Evolutionary conservation across 2,888 invertebrate species (phyloP), one percentile per base, ranked within the genome.

Genomic region (Notodonta ziczac): DNA sequence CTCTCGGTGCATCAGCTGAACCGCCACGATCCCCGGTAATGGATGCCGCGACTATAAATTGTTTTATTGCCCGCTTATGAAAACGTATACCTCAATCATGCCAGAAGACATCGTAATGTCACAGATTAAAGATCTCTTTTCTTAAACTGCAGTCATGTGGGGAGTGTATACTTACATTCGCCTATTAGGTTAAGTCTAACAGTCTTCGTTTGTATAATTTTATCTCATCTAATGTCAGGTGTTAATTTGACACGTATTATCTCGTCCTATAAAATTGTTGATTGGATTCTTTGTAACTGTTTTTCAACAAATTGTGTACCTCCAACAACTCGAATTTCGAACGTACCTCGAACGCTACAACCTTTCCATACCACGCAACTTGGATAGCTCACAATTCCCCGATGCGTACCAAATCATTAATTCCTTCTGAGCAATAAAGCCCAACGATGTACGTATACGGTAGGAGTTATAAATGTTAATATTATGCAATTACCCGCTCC

Each of bases 401-500:
- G 42, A 56, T 44, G 44, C 56, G 42, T 56, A 39, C 56, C 54
- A 44, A 16, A 56, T 56, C 56, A 56, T 56, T 56, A 56, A 56
- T 42, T 56, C 56, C 44, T 56, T 56, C 64, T 57, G 57, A 67
- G 66, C 74, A 70, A 75, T 72, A 75, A 71, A 71, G 64, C 69
- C 56, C 61, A 70, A 70, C 72, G 63, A 63, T 58, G 65, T 70
- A 70, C 68, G 76, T 76, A 73, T 70, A 74, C 69, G 70, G 62
- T 66, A 69, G 61, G 64, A 75, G 73, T 74, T 75, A 75, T 75
- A 78, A 78, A 78, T 78, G 78, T 77, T 78, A 78, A 79, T 79
- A 77, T 79, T 76, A 77, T 78, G 77, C 79, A 79, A 78, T 78
- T 79, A 76, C 72, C 75, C 72, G 68, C 69, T 67, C 70, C 71